Conservation (phyloP, 2,888 invertebrate species). For the Phortica okadai region DNA sequence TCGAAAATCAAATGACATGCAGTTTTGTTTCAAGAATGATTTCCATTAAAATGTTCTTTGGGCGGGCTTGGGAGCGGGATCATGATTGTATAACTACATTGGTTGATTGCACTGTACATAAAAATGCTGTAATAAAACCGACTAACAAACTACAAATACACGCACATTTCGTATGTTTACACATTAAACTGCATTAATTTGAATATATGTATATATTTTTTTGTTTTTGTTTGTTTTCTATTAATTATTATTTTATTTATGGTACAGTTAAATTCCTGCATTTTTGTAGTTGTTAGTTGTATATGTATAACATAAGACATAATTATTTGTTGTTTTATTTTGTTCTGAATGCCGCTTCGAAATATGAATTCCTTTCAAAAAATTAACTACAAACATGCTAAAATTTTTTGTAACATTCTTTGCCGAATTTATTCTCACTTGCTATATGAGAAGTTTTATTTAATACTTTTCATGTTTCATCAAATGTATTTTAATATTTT, state of each 20-base stretch:
- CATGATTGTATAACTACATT: slow-evolving; percentile 5
- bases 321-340: slow-evolving; percentile 39
- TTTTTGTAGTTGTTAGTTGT: slow-evolving; percentile 46
- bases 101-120: slow-evolving; percentile 47
- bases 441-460: slow-evolving; percentile 38
- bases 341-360: slow-evolving; percentile 20
- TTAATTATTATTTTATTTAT: slow-evolving; percentile 47
- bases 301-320: slow-evolving; percentile 52
- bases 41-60: background rate
- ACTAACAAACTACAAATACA: slow-evolving; percentile 1
- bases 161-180: background rate
- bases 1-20: background rate
- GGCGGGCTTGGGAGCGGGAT: too few species aligned
- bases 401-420: background rate
- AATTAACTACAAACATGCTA: background rate
- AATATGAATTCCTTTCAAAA: background rate
- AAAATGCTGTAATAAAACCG: slow-evolving; percentile 42
- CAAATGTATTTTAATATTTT: slow-evolving; percentile 25
- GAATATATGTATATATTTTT: background rate
- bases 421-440: background rate
- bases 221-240: slow-evolving; percentile 55
- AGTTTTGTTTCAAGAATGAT: slow-evolving; percentile 3
- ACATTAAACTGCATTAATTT: slow-evolving; percentile 29
- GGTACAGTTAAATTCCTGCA: slow-evolving; percentile 36
- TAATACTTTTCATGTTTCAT: slow-evolving; percentile 51